These are phyloP conservation scores for Ostrea denselamellosa DNA, from an alignment of 1,140 invertebrate genomes.

Conservation along the genomic window DNA sequence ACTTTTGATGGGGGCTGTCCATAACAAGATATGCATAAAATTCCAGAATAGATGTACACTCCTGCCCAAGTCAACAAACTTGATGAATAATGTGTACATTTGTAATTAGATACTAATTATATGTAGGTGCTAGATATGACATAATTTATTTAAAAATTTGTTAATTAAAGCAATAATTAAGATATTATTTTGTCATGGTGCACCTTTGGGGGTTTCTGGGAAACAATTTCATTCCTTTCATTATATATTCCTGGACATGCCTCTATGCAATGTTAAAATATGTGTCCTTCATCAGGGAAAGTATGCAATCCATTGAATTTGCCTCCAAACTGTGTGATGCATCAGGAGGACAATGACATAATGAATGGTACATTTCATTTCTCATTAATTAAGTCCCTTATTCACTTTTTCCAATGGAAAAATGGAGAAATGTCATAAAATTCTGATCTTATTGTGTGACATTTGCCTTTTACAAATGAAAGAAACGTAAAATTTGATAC, in stretches of 20 bases:
- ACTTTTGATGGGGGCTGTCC: too few species aligned
- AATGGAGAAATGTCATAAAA: background rate
- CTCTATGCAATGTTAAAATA: background rate
- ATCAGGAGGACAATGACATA: conserved; percentile 19
- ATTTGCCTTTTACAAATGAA: too few species aligned
- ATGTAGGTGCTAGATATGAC: background rate
- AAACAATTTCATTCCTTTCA: background rate
- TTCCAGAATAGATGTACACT: background rate
- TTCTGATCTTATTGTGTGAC: background rate
- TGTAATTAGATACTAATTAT: background rate
- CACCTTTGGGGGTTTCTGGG: background rate
- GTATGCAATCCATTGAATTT: background rate
- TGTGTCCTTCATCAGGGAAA: background rate
- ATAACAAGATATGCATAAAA: background rate
- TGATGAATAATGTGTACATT: background rate
- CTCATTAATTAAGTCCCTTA: conserved; percentile 1
- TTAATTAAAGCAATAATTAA: conserved; percentile 2
- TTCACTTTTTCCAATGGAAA: background rate
- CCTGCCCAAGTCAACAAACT: background rate
- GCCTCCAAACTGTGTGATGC: background rate
- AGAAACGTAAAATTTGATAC: too few species aligned
- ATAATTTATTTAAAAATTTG: background rate
- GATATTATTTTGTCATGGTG: background rate
- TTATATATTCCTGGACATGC: background rate
- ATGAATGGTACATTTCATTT: background rate